Evolutionary conservation across 2,888 invertebrate genomes (phyloP).

Genomic region (Drosophila prostipennis): DNA sequence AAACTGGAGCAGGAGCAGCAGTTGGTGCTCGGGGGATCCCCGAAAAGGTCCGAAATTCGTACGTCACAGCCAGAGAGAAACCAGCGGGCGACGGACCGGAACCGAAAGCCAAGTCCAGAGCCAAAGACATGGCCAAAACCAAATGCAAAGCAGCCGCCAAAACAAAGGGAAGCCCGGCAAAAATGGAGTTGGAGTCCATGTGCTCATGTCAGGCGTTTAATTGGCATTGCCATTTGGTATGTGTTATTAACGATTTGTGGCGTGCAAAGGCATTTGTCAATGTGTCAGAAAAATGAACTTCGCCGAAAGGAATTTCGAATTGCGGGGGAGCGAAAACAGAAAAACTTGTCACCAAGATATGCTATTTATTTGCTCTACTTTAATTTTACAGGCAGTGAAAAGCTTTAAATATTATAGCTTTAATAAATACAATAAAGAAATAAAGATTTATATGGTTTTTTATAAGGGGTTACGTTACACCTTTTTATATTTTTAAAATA

Average conservation of each 20-base stretch:
- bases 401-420: not conserved
- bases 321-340: not conserved
- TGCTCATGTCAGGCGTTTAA: conserved; percentile 60
- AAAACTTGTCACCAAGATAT: not conserved
- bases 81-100: conserved; percentile 41
- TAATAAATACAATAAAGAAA: too few relatives aligned
- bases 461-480: too few relatives aligned
- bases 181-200: conserved; percentile 7
- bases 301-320: conserved; percentile 7
- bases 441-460: too few relatives aligned
- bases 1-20: conserved; percentile 57
- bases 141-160: conserved; percentile 50
- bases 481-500: too few relatives aligned
- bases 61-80: conserved; percentile 27
- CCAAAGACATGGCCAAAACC: conserved; percentile 40
- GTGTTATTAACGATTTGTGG: conserved; percentile 74
- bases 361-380: not conserved
- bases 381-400: not conserved
- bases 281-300: conserved; percentile 71
- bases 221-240: conserved; percentile 67
- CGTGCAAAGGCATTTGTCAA: conserved; percentile 73
- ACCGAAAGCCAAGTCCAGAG: conserved; percentile 13
- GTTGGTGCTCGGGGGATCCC: conserved; percentile 21
- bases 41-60: conserved; percentile 49
- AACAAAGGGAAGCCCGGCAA: conserved; percentile 36